Percentiles rank a stretch among this genome's conserved stretches.
Conservation (phyloP, 2,888 invertebrate genomes). For the Lingula anatina region DNA sequence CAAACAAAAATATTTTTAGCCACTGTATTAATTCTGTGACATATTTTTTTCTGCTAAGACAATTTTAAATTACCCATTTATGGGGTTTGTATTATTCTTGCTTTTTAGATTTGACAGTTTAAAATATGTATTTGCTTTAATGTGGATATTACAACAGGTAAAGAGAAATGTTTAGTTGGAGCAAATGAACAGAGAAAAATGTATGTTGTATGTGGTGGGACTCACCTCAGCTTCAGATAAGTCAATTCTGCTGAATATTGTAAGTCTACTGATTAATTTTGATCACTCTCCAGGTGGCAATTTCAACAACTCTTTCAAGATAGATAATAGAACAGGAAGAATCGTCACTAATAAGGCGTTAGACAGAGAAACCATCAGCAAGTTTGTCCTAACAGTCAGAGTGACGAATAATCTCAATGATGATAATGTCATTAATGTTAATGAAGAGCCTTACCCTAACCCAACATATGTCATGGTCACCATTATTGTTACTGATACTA, state of each 20-base stretch:
- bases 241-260: not conserved
- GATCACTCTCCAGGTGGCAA: constrained; percentile 57
- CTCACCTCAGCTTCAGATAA: not conserved
- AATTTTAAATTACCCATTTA: too few species aligned
- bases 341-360: constrained; percentile 74
- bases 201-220: not conserved
- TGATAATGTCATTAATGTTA: constrained; percentile 22
- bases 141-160: not conserved
- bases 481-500: constrained; percentile 59
- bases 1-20: too few species aligned
- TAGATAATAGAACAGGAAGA: constrained; percentile 76
- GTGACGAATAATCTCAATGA: constrained; percentile 69
- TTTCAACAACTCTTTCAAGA: constrained; percentile 68
- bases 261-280: not conserved
- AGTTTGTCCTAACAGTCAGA: constrained; percentile 71
- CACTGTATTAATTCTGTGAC: too few species aligned
- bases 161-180: not conserved
- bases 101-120: not conserved
- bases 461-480: constrained; percentile 64
- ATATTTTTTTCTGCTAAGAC: constrained; percentile 1
- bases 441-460: constrained; percentile 52
- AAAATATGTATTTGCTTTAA: too few species aligned
- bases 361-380: constrained; percentile 71
- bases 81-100: not conserved
- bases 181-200: not conserved